phyloP scores from a whole-genome alignment of 2,113 vertebrate genomes.

The Nycticebus coucang region DNA sequence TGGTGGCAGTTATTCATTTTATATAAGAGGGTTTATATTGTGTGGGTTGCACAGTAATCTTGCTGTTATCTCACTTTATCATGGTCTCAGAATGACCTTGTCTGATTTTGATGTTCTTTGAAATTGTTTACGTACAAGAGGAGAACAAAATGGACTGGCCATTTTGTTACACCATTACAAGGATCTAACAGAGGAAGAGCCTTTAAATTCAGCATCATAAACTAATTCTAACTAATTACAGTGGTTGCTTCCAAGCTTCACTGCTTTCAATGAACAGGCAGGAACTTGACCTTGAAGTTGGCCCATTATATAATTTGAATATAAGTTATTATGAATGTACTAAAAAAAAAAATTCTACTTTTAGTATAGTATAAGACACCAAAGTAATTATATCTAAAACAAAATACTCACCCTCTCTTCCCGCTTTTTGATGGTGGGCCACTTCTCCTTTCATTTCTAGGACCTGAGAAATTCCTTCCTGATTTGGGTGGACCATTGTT shows the following conservation, averaged over 20 bases:
- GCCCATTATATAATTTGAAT: neutral
- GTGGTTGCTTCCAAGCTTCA: neutral
- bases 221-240: too few relatives aligned
- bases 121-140: neutral
- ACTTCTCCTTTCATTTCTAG: conserved; percentile 92
- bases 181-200: neutral
- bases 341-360: neutral
- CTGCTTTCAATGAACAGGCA: neutral
- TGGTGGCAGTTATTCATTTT: neutral
- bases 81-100: neutral
- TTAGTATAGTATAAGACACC: neutral
- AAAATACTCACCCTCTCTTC: conserved; percentile 93
- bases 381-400: neutral
- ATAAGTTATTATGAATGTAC: neutral
- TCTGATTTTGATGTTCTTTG: neutral
- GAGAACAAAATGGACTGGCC: neutral
- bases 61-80: neutral
- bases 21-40: neutral
- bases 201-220: neutral
- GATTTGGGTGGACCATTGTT: conserved; percentile 92
- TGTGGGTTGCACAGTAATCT: neutral
- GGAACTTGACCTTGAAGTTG: neutral
- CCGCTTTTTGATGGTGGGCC: conserved; percentile 91
- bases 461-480: conserved; percentile 93
- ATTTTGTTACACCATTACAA: neutral